These are phyloP conservation scores for Aethes cnicana DNA, from an alignment of 2,888 invertebrate species.

Conservation along the genomic window DNA sequence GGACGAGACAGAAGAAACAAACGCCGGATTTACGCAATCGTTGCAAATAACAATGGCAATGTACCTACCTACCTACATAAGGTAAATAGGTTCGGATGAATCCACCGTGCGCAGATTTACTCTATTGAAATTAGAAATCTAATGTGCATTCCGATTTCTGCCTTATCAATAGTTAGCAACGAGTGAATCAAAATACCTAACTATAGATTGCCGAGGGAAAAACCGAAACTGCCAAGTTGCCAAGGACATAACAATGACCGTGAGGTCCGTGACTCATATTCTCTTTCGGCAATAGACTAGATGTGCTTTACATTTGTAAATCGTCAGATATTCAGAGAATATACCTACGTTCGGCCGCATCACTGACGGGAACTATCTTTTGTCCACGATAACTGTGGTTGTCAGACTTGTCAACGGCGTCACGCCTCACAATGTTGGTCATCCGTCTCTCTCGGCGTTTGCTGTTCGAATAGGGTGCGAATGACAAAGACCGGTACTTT, in stretches of 20 bases:
- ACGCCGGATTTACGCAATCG: conserved; percentile 51
- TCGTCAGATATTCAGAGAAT: too few species aligned
- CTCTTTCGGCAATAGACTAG: neutral
- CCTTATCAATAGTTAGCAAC: too few species aligned
- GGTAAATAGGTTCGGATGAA: conserved; percentile 10
- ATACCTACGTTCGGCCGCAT: neutral
- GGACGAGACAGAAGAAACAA: conserved; percentile 42
- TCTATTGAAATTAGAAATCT: neutral
- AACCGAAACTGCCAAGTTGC: too few species aligned
- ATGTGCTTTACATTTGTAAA: neutral
- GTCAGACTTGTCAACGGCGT: conserved; percentile 12
- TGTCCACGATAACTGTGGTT: conserved; percentile 7
- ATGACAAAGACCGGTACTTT: conserved; percentile 21
- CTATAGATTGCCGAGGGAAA: too few species aligned
- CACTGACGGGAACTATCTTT: conserved; percentile 13
- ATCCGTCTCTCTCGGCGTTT: conserved; percentile 16
- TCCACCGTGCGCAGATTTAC: too few species aligned
- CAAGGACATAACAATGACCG: neutral
- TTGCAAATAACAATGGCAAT: conserved; percentile 46
- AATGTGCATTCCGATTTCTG: too few species aligned
- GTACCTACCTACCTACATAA: conserved; percentile 32
- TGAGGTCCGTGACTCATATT: neutral
- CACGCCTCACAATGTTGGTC: conserved; percentile 17
- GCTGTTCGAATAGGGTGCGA: conserved; percentile 17
- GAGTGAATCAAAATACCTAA: too few species aligned